These are phyloP conservation scores for Urophycis tenuis DNA, from an alignment of 2,797 vertebrate species.

Conservation along the genomic window DNA sequence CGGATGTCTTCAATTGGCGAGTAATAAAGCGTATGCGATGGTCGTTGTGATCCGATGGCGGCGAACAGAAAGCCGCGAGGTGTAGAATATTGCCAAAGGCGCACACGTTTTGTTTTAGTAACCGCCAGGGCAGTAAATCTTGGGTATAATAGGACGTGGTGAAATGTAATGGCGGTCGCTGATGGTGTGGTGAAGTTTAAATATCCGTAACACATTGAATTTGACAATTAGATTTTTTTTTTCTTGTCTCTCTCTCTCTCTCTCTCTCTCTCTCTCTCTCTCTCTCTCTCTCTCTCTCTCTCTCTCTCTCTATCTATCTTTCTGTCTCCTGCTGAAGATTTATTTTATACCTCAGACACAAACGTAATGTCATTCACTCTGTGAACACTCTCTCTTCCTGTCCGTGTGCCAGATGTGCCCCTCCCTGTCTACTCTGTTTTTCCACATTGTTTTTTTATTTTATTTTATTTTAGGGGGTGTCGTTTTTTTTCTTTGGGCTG, in stretches of 20 bases:
- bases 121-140: background rate
- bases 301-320: too few relatives aligned
- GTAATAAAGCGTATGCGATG: background rate
- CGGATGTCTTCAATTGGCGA: background rate
- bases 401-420: background rate
- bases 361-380: background rate
- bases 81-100: slow-evolving; percentile 4
- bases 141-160: background rate
- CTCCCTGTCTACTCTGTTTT: background rate
- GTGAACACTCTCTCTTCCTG: background rate
- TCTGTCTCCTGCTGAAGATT: background rate
- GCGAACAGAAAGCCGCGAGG: background rate
- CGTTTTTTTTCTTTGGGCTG: too few relatives aligned
- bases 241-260: too few relatives aligned
- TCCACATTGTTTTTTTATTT: slow-evolving; percentile 28
- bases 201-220: background rate
- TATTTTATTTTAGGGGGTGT: slow-evolving; percentile 53
- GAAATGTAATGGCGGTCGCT: background rate
- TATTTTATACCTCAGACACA: background rate
- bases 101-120: background rate
- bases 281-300: too few relatives aligned
- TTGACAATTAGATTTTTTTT: background rate
- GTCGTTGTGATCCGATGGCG: background rate
- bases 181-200: background rate
- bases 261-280: too few relatives aligned